phyloP scores from a whole-genome alignment of 2,888 invertebrate genomes.

The Acronicta psi region DNA sequence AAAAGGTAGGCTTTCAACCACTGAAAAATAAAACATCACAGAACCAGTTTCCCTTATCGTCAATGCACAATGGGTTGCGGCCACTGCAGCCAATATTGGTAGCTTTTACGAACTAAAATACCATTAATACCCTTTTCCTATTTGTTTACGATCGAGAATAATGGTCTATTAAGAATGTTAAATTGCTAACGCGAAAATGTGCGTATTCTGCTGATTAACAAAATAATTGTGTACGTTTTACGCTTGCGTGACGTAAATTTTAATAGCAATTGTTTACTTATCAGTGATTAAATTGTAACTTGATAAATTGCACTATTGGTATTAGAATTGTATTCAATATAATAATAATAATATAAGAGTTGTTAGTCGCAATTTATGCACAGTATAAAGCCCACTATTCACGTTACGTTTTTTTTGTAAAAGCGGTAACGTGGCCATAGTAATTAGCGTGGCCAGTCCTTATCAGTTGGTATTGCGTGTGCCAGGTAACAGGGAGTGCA shows the following conservation, averaged over 20 bases:
- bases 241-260: slow-evolving; percentile 24
- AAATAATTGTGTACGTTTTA: slow-evolving; percentile 58
- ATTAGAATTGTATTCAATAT: slow-evolving; percentile 4
- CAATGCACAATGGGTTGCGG: slow-evolving; percentile 64
- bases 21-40: slow-evolving; percentile 67
- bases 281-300: slow-evolving; percentile 33
- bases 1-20: slow-evolving; percentile 60
- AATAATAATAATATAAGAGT: background rate
- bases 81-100: slow-evolving; percentile 58
- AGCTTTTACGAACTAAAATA: slow-evolving; percentile 69
- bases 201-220: slow-evolving; percentile 61
- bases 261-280: slow-evolving; percentile 39
- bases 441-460: slow-evolving; percentile 37
- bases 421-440: slow-evolving; percentile 24
- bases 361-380: background rate
- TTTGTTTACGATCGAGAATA: slow-evolving; percentile 74
- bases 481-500: slow-evolving; percentile 14
- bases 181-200: slow-evolving; percentile 68
- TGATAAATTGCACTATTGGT: slow-evolving; percentile 18
- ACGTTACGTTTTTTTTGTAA: slow-evolving; percentile 14
- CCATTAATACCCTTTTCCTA: slow-evolving; percentile 74
- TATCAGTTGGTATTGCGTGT: slow-evolving; percentile 47
- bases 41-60: slow-evolving; percentile 70
- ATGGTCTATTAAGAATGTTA: slow-evolving; percentile 72
- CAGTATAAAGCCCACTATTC: slow-evolving; percentile 7